Evolutionary conservation across 2,797 vertebrate genomes (phyloP), one percentile per base, ranked within the genome.

Genomic region (Heteromormyrus szaboi): DNA sequence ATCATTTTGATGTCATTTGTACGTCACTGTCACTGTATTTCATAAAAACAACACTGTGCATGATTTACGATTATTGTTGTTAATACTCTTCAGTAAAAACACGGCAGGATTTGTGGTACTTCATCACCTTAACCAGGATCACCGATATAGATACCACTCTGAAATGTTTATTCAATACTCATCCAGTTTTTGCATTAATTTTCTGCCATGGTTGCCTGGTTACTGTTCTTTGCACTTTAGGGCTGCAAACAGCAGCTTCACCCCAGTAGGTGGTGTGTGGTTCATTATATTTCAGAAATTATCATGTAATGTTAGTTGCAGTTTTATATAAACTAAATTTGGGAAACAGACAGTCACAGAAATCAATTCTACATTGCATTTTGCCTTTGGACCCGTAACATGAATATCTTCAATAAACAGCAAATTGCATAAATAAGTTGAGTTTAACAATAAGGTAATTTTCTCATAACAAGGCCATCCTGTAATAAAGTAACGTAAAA

Each of bases 161-260:
- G 22, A 48, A 85, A 81, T 50, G n/a, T 48, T 85, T 85, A 48
- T 29, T 29, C 44, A n/a, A 5, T 85, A 12, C 46, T 51, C 81
- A 48, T 48, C 4, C 5, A 51, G 11, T 22, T 25, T 46, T 48
- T 85, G 48, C n/a, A 29, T 51, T 85, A 29, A 48, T 22, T 85
- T 85, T 29, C 48, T 85, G n/a, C 46, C 46, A 85, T 14, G 81
- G 81, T 85, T 85, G 81, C 81, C 81, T 85, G 46, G 81, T 51
- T 85, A 85, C 81, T 51, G 19, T 85, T 85, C 76, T 81, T 46
- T 81, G 76, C 76, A 81, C 41, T 41, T 44, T 12, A 79, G 37
- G 37, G 72, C 72, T 46, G 41, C 76, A 81, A 37, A 72, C 33
- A 37, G 12, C 41, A 46, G 76, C 76, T 19, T 81, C 37, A 81